phyloP scores from a whole-genome alignment of 2,888 invertebrate species.

The Lycophotia porphyrea region DNA sequence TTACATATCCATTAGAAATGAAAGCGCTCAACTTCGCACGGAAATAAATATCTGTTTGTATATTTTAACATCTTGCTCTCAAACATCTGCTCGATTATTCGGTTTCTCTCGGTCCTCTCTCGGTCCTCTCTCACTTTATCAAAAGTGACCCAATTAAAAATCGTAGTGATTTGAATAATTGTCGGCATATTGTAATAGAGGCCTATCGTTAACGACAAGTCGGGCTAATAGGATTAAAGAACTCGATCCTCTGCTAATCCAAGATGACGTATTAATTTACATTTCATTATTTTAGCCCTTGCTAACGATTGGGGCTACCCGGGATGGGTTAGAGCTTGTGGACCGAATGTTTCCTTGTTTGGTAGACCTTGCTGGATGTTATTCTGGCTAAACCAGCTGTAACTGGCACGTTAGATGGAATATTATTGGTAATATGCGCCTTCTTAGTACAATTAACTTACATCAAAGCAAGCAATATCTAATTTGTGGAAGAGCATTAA shows the following conservation, averaged over 20 bases:
- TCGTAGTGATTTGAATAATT: constrained; percentile 66
- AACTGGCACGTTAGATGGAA: constrained; percentile 10
- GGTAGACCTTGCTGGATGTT: constrained; percentile 33
- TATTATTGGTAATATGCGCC: constrained; percentile 25
- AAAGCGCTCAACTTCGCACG: constrained; percentile 48
- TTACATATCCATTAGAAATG: constrained; percentile 74
- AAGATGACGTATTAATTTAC: constrained; percentile 83
- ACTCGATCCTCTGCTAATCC: constrained; percentile 75
- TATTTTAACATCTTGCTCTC: constrained; percentile 21
- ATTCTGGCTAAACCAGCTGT: constrained; percentile 35
- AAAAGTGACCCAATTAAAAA: constrained; percentile 69
- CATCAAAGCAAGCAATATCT: constrained; percentile 48
- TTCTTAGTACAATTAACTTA: constrained; percentile 36
- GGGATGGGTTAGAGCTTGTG: constrained; percentile 51
- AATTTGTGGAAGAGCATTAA: constrained; percentile 47
- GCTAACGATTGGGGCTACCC: constrained; percentile 51
- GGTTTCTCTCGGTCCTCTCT: background rate
- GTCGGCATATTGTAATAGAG: constrained; percentile 62
- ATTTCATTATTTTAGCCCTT: constrained; percentile 77
- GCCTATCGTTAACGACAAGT: constrained; percentile 75
- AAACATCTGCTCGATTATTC: constrained; percentile 21
- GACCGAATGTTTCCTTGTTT: constrained; percentile 51
- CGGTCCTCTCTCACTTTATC: constrained; percentile 30
- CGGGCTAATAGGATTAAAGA: constrained; percentile 77
- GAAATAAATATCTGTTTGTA: constrained; percentile 45